Evolutionary conservation across 1,140 invertebrate genomes (phyloP).

Genomic region (Tigriopus japonicus): DNA sequence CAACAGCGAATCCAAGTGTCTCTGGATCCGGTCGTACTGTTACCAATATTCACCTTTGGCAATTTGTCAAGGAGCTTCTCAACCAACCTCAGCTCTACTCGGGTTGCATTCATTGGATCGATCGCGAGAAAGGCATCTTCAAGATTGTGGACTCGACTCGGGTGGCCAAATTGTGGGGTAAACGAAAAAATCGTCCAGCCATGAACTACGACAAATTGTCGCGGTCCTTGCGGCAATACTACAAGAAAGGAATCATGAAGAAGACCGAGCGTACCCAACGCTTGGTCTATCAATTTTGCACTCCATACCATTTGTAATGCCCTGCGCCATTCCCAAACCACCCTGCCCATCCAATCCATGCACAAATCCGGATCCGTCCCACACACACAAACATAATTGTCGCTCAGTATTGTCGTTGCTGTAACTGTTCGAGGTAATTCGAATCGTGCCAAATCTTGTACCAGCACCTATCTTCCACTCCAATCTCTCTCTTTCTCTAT

Average conservation of each 20-base stretch:
- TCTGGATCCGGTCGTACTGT: slow-evolving; percentile 34
- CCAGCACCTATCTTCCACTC: too few species aligned
- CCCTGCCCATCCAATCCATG: not conserved
- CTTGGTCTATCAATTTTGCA: slow-evolving; percentile 96
- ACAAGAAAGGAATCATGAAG: slow-evolving; percentile 99
- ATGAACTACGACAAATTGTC: slow-evolving; percentile 99
- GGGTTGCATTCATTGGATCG: slow-evolving; percentile 88
- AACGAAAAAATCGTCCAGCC: slow-evolving; percentile 87
- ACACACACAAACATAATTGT: not conserved
- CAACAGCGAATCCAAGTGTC: slow-evolving; percentile 17
- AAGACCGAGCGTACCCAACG: slow-evolving; percentile 94
- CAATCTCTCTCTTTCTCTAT: too few species aligned
- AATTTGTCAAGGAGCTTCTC: slow-evolving; percentile 91
- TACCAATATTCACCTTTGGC: slow-evolving; percentile 95
- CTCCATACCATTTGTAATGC: slow-evolving; percentile 64
- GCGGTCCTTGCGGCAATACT: slow-evolving; percentile 93
- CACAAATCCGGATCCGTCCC: not conserved
- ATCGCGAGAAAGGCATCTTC: slow-evolving; percentile 82
- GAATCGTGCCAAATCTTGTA: not conserved
- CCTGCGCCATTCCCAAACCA: not conserved
- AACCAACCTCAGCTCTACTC: slow-evolving; percentile 63
- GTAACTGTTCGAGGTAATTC: not conserved
- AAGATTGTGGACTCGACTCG: slow-evolving; percentile 97
- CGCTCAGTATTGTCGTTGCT: not conserved
- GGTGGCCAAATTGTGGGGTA: slow-evolving; percentile 87